Percentiles rank a stretch among this genome's conserved stretches.
phyloP scores from a whole-genome alignment of 2,797 vertebrate species.

The Cryptoblepharus egeriae region DNA sequence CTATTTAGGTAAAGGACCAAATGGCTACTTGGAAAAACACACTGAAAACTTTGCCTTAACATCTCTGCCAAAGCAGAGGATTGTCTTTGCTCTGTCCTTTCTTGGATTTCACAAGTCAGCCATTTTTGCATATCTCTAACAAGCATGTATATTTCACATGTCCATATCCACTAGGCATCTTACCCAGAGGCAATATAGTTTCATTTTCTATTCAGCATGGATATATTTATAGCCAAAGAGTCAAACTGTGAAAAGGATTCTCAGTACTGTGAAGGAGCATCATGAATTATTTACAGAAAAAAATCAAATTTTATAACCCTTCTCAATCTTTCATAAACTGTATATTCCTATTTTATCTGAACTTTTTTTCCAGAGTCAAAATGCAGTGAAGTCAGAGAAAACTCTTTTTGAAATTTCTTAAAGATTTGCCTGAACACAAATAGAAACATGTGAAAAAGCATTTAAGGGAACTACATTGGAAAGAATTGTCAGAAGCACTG shows the following conservation, averaged over 20 bases:
- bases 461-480: conserved; percentile 31
- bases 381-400: conserved; percentile 52
- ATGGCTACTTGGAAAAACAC: not conserved
- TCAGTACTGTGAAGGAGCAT: conserved; percentile 39
- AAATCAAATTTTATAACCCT: conserved; percentile 66
- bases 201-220: conserved; percentile 45
- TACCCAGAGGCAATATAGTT: conserved; percentile 42
- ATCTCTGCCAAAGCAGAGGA: not conserved
- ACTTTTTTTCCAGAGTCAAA: conserved; percentile 60
- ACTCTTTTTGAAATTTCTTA: conserved; percentile 58
- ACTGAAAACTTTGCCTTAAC: not conserved
- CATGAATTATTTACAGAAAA: conserved; percentile 69
- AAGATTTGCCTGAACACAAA: conserved; percentile 51
- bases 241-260: conserved; percentile 39
- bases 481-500: conserved; percentile 36
- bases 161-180: conserved; percentile 19
- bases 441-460: conserved; percentile 43
- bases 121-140: not conserved
- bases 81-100: not conserved
- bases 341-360: conserved; percentile 61
- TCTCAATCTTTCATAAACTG: conserved; percentile 67
- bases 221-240: conserved; percentile 48
- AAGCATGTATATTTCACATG: not conserved
- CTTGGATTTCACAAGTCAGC: not conserved
- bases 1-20: no score